A percentile compares a stretch with the other conserved stretches of the same genome.
phyloP scores from a whole-genome alignment of 2,888 invertebrate genomes.

The Zhuqinia jingwanae region DNA sequence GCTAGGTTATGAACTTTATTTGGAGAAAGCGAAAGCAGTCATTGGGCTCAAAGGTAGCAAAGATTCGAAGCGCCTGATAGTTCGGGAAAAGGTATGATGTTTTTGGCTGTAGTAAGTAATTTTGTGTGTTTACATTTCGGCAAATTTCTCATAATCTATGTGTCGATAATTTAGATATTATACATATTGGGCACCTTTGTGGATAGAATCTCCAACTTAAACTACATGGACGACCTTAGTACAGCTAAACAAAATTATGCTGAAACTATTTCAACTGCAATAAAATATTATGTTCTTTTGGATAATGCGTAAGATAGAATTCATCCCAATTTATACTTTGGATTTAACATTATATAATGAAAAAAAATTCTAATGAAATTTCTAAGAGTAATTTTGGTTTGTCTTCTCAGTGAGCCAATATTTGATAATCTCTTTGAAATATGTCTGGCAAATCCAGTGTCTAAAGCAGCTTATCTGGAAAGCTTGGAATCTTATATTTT shows the following conservation, averaged over 20 bases:
- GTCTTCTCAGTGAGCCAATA: slow-evolving; percentile 83
- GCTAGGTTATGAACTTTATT: slow-evolving; percentile 84
- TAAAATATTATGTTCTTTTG: slow-evolving; percentile 80
- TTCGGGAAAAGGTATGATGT: slow-evolving; percentile 81
- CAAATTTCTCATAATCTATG: too few species aligned
- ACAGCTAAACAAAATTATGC: slow-evolving; percentile 78
- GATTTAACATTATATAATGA: not conserved
- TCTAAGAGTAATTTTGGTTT: not conserved
- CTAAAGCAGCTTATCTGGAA: slow-evolving; percentile 86
- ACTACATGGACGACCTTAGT: slow-evolving; percentile 77
- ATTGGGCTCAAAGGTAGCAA: slow-evolving; percentile 83
- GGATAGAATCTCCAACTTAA: slow-evolving; percentile 79
- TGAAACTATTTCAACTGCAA: slow-evolving; percentile 77
- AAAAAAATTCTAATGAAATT: slow-evolving; percentile 72
- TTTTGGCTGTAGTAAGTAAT: too few species aligned
- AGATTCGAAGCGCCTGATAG: slow-evolving; percentile 82
- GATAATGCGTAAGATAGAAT: slow-evolving; percentile 82
- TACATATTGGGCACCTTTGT: slow-evolving; percentile 80
- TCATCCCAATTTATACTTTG: slow-evolving; percentile 3
- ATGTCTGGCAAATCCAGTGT: slow-evolving; percentile 84
- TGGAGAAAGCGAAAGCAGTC: slow-evolving; percentile 85
- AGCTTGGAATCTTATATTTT: slow-evolving; percentile 87
- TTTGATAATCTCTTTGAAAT: slow-evolving; percentile 86
- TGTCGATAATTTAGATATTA: slow-evolving; percentile 79
- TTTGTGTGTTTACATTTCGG: not conserved